Evolutionary conservation across 2,797 vertebrate species (phyloP).

Genomic region (Scarus forsteni): DNA sequence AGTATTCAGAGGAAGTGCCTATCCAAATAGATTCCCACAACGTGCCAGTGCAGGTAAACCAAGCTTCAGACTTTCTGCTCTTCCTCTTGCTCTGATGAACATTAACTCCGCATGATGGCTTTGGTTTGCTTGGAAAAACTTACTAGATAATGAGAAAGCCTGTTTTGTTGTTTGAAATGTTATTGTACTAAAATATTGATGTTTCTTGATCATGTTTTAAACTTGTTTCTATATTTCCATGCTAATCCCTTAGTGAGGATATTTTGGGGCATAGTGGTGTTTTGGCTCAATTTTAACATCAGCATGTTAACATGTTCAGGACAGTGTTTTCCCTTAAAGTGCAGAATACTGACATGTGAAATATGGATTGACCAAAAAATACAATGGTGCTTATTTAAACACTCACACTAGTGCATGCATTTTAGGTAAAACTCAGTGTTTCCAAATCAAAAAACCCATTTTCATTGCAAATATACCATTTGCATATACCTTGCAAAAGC

Average conservation of each 20-base stretch:
- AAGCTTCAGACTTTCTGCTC: constrained; percentile 26
- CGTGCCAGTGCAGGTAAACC: constrained; percentile 85
- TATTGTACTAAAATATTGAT: neutral
- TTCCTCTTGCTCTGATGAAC: constrained; percentile 20
- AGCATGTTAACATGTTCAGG: neutral
- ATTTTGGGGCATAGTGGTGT: neutral
- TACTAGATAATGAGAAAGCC: constrained; percentile 6
- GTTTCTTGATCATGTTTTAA: neutral
- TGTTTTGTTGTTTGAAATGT: constrained; percentile 17
- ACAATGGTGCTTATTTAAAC: too few relatives aligned
- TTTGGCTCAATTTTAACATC: neutral
- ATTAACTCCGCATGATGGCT: constrained; percentile 59
- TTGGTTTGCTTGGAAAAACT: constrained; percentile 44
- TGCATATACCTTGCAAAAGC: too few relatives aligned
- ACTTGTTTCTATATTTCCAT: neutral
- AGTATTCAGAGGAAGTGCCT: constrained; percentile 87
- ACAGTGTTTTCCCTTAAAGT: neutral
- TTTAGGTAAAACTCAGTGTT: too few relatives aligned
- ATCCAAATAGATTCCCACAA: constrained; percentile 82
- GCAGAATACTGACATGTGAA: too few relatives aligned
- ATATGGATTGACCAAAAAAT: too few relatives aligned
- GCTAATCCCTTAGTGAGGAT: too few relatives aligned
- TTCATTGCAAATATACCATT: too few relatives aligned
- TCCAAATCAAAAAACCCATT: too few relatives aligned
- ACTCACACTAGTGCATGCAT: too few relatives aligned